Percentiles rank a stretch among this genome's conserved stretches.
Evolutionary conservation across 2,113 vertebrate species (phyloP).

Genomic region (Apistogramma diplotaenia): DNA sequence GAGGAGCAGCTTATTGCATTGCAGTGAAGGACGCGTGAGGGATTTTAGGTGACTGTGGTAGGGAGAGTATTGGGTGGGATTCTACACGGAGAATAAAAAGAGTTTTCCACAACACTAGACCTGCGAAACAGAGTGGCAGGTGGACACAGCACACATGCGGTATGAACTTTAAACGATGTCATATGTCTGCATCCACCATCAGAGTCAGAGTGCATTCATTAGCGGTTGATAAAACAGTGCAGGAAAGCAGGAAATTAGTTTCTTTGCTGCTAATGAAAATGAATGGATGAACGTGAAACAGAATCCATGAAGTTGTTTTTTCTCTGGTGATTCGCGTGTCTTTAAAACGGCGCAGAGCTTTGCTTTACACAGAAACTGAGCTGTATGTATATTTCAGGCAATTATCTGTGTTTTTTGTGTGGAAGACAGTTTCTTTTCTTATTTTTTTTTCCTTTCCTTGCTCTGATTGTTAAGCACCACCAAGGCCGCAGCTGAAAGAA

Average conservation of each 20-base stretch:
- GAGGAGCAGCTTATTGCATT: neutral
- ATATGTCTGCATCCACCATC: neutral
- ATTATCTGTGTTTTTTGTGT: conserved; percentile 3
- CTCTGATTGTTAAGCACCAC: neutral
- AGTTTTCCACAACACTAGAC: neutral
- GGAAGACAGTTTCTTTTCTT: neutral
- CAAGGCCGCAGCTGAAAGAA: neutral
- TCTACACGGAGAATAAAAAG: neutral
- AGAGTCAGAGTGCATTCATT: neutral
- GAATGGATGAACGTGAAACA: neutral
- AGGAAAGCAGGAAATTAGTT: neutral
- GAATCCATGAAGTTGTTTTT: neutral
- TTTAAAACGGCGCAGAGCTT: neutral
- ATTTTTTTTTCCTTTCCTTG: neutral
- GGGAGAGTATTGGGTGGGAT: neutral
- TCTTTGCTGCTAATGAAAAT: neutral
- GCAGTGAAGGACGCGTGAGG: neutral
- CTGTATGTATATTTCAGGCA: neutral
- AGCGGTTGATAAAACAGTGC: neutral
- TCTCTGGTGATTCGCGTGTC: neutral
- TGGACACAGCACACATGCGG: neutral
- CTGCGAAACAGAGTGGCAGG: neutral
- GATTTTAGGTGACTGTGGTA: neutral
- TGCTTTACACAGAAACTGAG: neutral
- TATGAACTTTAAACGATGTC: neutral